Conservation (phyloP, 2,797 vertebrate genomes). For the Clarias platycephalus region DNA sequence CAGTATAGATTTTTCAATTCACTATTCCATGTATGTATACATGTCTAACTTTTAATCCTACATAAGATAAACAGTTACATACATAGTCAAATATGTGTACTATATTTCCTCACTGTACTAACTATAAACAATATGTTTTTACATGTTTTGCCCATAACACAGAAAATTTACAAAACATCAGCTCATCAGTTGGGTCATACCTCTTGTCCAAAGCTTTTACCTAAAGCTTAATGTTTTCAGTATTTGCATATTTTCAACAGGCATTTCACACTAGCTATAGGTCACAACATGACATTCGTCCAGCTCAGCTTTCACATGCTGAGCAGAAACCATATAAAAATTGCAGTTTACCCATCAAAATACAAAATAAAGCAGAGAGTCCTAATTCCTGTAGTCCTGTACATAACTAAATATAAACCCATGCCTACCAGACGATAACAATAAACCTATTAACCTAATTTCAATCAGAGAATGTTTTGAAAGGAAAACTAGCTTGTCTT, state of each 20-base stretch:
- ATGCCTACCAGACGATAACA: background rate
- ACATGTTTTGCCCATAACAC: background rate
- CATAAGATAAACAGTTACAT: background rate
- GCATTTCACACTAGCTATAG: background rate
- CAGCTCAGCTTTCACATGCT: background rate
- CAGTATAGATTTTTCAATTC: background rate
- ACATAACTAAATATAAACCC: background rate
- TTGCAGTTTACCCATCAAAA: background rate
- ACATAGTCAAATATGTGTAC: background rate
- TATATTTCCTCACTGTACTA: background rate
- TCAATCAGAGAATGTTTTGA: background rate
- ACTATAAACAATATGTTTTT: background rate
- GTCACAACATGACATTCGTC: background rate
- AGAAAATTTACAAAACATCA: background rate
- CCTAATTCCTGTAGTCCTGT: background rate
- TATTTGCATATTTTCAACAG: background rate
- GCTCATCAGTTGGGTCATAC: background rate
- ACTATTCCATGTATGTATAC: background rate
- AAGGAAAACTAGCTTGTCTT: background rate
- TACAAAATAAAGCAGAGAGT: background rate
- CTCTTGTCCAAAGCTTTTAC: background rate
- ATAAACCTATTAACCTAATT: background rate
- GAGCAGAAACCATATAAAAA: background rate
- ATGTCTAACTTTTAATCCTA: background rate
- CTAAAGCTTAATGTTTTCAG: no score